Evolutionary conservation across 2,113 vertebrate genomes (phyloP), one percentile per base, ranked within the genome.

Genomic region (Ceratotherium simum): DNA sequence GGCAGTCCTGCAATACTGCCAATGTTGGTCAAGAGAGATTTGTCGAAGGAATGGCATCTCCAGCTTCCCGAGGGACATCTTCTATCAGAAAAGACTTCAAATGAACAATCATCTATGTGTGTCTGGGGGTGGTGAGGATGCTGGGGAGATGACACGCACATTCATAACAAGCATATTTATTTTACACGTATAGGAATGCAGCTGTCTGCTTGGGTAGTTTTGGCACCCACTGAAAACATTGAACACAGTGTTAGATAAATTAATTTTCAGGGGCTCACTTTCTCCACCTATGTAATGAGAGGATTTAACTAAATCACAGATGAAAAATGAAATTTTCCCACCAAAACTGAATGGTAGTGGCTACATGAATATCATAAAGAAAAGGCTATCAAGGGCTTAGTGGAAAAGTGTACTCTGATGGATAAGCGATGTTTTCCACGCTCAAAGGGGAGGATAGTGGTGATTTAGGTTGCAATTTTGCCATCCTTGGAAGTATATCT

Each of bases 41-140:
- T 91, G 36, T 36, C 65, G 42, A 62, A 21, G 18, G n/a, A 76
- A 54, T 51, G 56, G 36, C 16, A 60, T 75, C 39, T 93, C 13
- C 27, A 93, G 10, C 6, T 60, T 90, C 33, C 27, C 25, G 60
- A 46, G 17, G 23, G 21, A 29, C 65, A 69, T 70, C 17, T 87
- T 90, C 58, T 64, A 85, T 81, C 62, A 80, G 31, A 48, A 79
- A 90, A 31, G 11, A n/a, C 3, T n/a, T 84, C 46, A 85, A 42
- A 12, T 81, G 17, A 79, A n/a, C 29, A 60, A 46, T 80, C 48
- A 31, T 42, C 58, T 14, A 2, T 87, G 17, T 39, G 39, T 46
- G 29, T 29, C 33, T 0, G 14, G 11, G 67, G 6, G 3, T 20
- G 0, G 0, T 1, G 2, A 29, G 5, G 1, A 5, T 48, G 2